These are phyloP conservation scores for Euphydryas editha DNA, from an alignment of 2,888 invertebrate genomes.

Conservation along the genomic window DNA sequence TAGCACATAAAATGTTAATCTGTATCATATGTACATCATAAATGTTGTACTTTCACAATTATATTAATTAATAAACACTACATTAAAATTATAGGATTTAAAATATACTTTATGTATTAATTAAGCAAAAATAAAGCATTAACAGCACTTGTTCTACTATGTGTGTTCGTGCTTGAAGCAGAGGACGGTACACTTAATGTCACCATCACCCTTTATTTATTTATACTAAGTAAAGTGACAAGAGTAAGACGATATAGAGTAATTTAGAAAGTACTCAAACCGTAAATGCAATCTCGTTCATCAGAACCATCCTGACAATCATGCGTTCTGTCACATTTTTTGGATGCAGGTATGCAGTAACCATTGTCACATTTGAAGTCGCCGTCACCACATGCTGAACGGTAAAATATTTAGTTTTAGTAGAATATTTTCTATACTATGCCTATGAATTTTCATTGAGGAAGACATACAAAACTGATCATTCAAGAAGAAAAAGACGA, in stretches of 20 bases:
- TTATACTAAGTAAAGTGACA: not conserved
- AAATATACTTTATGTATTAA: slow-evolving; percentile 4
- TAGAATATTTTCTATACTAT: slow-evolving; percentile 46
- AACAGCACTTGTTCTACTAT: not conserved
- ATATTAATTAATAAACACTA: not conserved
- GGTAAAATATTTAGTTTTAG: slow-evolving; percentile 74
- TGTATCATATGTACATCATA: not conserved
- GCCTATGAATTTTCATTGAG: slow-evolving; percentile 24
- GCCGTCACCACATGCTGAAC: slow-evolving; percentile 77
- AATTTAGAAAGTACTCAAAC: slow-evolving; percentile 64
- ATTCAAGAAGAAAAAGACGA: not conserved
- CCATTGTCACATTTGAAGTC: slow-evolving; percentile 87
- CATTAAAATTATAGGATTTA: not conserved
- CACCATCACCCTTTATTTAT: slow-evolving; percentile 21
- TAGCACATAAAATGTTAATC: not conserved
- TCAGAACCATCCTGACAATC: slow-evolving; percentile 85
- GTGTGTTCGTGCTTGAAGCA: slow-evolving; percentile 10
- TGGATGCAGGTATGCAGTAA: slow-evolving; percentile 83
- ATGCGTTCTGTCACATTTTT: slow-evolving; percentile 81
- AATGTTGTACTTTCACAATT: not conserved
- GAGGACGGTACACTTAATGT: slow-evolving; percentile 19
- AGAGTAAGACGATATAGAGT: not conserved
- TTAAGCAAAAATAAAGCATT: slow-evolving; percentile 13
- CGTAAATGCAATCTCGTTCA: slow-evolving; percentile 81
- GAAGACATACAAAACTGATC: slow-evolving; percentile 8